These are phyloP conservation scores for Mylabris phalerata DNA, from an alignment of 1,140 invertebrate species.

Conservation along the genomic window DNA sequence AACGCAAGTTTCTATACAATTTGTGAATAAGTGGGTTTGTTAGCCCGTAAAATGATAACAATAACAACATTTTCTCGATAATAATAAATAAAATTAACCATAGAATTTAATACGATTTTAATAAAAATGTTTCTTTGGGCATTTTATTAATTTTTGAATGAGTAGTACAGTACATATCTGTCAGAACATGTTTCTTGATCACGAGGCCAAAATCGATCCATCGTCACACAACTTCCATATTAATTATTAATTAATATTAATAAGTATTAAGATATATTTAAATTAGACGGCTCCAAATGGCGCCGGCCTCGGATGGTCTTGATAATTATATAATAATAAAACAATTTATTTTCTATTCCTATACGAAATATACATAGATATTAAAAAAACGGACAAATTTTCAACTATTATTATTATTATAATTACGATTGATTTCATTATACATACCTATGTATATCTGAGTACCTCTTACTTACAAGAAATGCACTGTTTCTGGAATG, in stretches of 20 bases:
- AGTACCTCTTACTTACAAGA: slow-evolving; percentile 17
- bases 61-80: slow-evolving; percentile 37
- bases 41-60: slow-evolving; percentile 31
- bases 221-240: no score
- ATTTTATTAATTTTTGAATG: slow-evolving; percentile 26
- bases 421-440: background rate
- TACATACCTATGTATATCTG: background rate
- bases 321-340: background rate
- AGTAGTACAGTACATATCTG: slow-evolving; percentile 17
- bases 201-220: background rate
- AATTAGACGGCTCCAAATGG: background rate
- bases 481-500: slow-evolving; percentile 23
- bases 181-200: slow-evolving; percentile 3
- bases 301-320: background rate
- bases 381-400: no score
- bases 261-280: no score
- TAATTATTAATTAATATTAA: no score
- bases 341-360: background rate
- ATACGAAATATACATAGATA: background rate
- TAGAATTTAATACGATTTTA: slow-evolving; percentile 39
- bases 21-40: slow-evolving; percentile 23
- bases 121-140: slow-evolving; percentile 39
- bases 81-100: slow-evolving; percentile 33
- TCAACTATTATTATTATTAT: no score
- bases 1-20: slow-evolving; percentile 30